phyloP scores from a whole-genome alignment of 2,888 invertebrate species.

The Mythimna loreyi region DNA sequence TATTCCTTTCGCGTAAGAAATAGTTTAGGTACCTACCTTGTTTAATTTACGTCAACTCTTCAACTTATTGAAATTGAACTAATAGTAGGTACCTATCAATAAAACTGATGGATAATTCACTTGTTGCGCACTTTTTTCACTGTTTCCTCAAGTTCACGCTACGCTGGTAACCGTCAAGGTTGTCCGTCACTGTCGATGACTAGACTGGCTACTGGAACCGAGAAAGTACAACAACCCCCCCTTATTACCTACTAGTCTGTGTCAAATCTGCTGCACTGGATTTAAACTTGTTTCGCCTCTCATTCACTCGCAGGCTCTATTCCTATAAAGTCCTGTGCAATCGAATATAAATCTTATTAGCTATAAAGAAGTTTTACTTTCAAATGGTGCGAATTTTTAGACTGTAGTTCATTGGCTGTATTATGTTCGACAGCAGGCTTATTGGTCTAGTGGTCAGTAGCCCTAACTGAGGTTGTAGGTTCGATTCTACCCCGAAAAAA shows the following conservation, averaged over 20 bases:
- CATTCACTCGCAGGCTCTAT: background rate
- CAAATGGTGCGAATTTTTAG: too few relatives aligned
- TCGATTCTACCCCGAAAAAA: too few relatives aligned
- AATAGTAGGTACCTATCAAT: slow-evolving; percentile 4
- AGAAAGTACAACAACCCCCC: too few relatives aligned
- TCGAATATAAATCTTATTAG: slow-evolving; percentile 1
- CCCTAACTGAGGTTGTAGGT: too few relatives aligned
- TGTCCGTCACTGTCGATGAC: slow-evolving; percentile 3
- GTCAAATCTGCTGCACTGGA: background rate
- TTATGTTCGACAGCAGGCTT: too few relatives aligned
- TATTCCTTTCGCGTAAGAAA: background rate
- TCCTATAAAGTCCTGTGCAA: slow-evolving; percentile 3
- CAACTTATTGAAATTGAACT: background rate
- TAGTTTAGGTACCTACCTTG: slow-evolving; percentile 3
- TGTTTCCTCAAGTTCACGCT: slow-evolving; percentile 11
- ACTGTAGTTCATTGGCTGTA: too few relatives aligned
- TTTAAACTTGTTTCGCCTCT: background rate
- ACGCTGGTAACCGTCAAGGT: background rate
- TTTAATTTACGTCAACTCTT: background rate
- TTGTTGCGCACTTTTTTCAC: background rate
- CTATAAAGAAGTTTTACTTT: background rate
- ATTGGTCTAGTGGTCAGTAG: too few relatives aligned
- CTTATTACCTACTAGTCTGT: background rate
- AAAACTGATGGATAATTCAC: background rate
- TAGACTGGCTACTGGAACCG: background rate